Evolutionary conservation across 2,797 vertebrate species (phyloP).

Genomic region (Falco concolor): DNA sequence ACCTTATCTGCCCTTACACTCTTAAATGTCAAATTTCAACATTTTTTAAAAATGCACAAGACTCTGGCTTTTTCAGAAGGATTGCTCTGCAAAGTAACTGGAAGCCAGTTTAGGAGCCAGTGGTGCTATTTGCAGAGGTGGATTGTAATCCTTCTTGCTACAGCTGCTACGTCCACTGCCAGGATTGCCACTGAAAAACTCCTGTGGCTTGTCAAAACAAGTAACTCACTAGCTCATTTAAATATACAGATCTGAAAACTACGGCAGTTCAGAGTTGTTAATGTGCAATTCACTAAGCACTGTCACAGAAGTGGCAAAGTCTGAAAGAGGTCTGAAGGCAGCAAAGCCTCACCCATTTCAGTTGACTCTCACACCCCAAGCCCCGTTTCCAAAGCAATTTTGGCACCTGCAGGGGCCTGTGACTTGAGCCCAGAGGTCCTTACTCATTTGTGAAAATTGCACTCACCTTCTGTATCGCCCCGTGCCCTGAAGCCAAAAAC

Average conservation of each 20-base stretch:
- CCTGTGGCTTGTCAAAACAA: background rate
- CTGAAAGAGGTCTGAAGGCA: background rate
- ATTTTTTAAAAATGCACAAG: background rate
- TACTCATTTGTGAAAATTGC: background rate
- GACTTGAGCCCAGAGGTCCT: background rate
- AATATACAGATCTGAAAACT: background rate
- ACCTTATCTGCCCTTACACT: background rate
- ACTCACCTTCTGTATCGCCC: background rate
- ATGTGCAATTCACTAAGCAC: background rate
- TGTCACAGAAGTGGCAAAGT: background rate
- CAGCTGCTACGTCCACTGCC: background rate
- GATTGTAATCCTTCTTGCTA: background rate
- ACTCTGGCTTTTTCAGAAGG: background rate
- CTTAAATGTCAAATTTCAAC: background rate
- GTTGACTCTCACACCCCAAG: background rate
- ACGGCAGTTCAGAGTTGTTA: background rate
- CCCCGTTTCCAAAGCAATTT: background rate
- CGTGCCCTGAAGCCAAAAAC: background rate
- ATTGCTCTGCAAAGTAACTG: background rate
- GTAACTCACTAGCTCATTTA: background rate
- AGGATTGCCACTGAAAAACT: background rate
- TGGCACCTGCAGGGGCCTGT: background rate
- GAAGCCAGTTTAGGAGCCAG: background rate
- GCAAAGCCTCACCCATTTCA: background rate
- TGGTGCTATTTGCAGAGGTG: background rate